Conservation (phyloP, 2,888 invertebrate species). For the Hipparchia sbordonii region DNA sequence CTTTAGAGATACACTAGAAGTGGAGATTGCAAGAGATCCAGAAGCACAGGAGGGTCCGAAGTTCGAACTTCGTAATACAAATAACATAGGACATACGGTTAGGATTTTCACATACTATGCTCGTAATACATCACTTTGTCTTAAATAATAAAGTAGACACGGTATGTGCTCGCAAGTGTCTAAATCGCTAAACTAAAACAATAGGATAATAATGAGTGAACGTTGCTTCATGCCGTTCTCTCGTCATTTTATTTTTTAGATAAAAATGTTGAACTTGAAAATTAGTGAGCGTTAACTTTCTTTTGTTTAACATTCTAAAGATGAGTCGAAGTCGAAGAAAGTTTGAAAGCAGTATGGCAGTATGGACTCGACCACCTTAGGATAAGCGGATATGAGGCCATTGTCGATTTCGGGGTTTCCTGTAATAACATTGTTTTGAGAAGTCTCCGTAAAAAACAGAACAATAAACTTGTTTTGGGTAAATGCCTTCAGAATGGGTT, state of each 20-base stretch:
- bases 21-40: background rate
- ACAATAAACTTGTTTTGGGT: conserved; percentile 9
- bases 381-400: conserved; percentile 9
- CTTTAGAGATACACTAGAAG: background rate
- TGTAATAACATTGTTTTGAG: conserved; percentile 3
- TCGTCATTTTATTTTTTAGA: background rate
- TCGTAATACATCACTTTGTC: no score
- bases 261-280: conserved; percentile 15
- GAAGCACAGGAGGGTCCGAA: no score
- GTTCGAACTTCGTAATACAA: no score
- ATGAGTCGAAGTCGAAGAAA: conserved; percentile 9
- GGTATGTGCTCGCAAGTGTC: no score
- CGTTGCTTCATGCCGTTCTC: background rate
- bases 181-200: no score
- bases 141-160: no score
- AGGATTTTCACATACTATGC: no score
- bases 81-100: no score
- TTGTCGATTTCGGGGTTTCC: conserved; percentile 10
- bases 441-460: background rate
- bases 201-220: background rate
- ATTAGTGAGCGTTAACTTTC: conserved; percentile 19
- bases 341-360: background rate
- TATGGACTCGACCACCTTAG: background rate
- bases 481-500: background rate
- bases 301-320: conserved; percentile 23